phyloP scores from a whole-genome alignment of 2,113 vertebrate species.

The Atrichornis clamosus region DNA sequence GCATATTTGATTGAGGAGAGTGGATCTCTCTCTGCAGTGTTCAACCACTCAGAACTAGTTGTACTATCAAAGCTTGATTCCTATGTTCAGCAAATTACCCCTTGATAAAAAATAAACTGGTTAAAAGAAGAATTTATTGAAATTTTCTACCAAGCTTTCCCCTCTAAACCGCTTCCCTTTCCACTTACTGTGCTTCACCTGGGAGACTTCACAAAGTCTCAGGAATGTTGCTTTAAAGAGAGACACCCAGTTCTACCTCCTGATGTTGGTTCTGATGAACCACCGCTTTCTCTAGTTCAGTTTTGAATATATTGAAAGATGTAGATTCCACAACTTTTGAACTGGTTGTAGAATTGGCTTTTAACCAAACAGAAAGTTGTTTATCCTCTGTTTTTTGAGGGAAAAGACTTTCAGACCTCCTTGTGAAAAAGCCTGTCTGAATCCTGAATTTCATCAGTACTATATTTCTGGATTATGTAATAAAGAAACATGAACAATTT shows the following conservation, averaged over 20 bases:
- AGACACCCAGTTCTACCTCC: not conserved
- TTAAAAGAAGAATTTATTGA: not conserved
- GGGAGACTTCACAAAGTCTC: not conserved
- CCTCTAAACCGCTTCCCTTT: not conserved
- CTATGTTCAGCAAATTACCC: not conserved
- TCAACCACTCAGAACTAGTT: not conserved
- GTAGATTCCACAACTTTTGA: not conserved
- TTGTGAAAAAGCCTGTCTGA: not conserved
- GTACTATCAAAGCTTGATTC: not conserved
- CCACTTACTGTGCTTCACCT: not conserved
- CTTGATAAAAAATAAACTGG: not conserved
- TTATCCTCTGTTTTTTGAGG: not conserved
- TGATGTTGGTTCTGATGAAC: not conserved
- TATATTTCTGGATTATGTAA: not conserved
- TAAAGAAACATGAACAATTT: not conserved
- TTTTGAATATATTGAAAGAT: not conserved
- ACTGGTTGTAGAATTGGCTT: not conserved
- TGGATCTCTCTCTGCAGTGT: not conserved
- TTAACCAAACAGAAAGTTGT: not conserved
- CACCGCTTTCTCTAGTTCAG: not conserved
- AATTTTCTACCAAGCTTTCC: not conserved
- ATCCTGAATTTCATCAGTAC: not conserved
- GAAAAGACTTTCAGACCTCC: not conserved
- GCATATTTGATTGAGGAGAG: not conserved
- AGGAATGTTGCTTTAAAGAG: not conserved